A percentile compares a stretch with the other conserved stretches of the same genome.
Conservation (phyloP, 2,113 vertebrate species). For the Heterochromis multidens region DNA sequence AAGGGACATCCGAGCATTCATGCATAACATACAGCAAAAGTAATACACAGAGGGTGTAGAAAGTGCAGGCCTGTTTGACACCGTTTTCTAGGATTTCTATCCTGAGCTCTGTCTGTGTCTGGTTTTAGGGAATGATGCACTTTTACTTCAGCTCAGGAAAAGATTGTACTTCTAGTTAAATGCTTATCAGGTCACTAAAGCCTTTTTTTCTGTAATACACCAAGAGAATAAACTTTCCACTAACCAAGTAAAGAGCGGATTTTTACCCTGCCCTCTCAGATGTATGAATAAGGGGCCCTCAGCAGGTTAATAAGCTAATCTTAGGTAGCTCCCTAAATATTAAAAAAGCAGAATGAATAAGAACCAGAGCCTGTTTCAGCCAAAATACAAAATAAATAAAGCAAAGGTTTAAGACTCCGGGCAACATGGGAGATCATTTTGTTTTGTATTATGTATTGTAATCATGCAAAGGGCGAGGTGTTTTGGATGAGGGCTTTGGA, state of each 20-base stretch:
- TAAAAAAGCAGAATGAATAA: neutral
- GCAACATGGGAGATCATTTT: neutral
- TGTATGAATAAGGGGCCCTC: neutral
- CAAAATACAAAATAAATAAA: neutral
- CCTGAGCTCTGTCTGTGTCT: neutral
- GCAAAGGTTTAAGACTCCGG: neutral
- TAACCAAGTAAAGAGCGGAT: neutral
- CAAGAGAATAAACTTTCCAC: neutral
- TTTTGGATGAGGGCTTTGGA: conserved; percentile 20
- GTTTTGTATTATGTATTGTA: neutral
- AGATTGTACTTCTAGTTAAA: neutral
- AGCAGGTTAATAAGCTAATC: neutral
- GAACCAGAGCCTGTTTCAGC: neutral
- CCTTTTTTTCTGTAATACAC: neutral
- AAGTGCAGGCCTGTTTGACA: neutral
- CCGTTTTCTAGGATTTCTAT: neutral
- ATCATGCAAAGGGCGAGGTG: conserved; percentile 12
- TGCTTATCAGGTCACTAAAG: neutral
- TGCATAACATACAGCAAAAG: neutral
- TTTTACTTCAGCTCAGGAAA: neutral
- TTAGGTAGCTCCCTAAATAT: neutral
- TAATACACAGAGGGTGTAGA: neutral
- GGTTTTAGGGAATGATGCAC: neutral
- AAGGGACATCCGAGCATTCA: neutral
- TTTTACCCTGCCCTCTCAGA: neutral